These are phyloP conservation scores for Paraescarpia echinospica DNA, from an alignment of 1,140 invertebrate genomes.

Conservation along the genomic window DNA sequence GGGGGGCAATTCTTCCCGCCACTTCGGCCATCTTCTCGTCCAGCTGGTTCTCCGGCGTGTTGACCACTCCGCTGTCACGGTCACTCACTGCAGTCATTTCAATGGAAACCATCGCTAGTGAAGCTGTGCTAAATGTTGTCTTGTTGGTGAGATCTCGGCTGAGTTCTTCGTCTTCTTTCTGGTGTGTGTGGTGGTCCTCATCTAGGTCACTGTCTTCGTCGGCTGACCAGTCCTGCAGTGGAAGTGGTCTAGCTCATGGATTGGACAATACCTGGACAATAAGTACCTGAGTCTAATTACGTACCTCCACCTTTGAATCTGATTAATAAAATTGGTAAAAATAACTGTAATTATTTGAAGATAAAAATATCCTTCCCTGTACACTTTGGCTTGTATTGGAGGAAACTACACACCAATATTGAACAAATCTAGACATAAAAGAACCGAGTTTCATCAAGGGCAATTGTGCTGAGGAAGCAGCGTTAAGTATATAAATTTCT, in stretches of 20 bases:
- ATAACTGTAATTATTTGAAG: no score
- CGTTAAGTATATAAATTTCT: not conserved
- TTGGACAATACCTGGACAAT: not conserved
- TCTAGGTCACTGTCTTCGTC: slow-evolving; percentile 34
- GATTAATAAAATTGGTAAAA: no score
- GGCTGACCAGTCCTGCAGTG: slow-evolving; percentile 26
- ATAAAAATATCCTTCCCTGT: no score
- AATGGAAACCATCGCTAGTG: not conserved
- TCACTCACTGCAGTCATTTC: not conserved
- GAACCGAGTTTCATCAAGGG: no score
- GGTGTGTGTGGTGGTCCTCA: not conserved
- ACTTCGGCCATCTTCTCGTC: not conserved
- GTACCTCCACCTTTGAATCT: no score
- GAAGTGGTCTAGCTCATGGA: not conserved
- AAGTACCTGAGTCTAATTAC: no score
- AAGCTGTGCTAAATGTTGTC: not conserved
- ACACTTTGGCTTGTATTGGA: no score
- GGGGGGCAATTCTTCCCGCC: not conserved
- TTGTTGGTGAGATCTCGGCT: not conserved
- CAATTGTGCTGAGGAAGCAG: no score
- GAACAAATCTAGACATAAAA: no score
- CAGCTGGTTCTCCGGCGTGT: not conserved
- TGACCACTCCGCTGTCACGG: not conserved
- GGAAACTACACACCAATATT: no score
- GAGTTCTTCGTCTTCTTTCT: not conserved